Percentiles rank a stretch among this genome's conserved stretches.
phyloP scores from a whole-genome alignment of 1,140 invertebrate genomes.

The Orius laevigatus region DNA sequence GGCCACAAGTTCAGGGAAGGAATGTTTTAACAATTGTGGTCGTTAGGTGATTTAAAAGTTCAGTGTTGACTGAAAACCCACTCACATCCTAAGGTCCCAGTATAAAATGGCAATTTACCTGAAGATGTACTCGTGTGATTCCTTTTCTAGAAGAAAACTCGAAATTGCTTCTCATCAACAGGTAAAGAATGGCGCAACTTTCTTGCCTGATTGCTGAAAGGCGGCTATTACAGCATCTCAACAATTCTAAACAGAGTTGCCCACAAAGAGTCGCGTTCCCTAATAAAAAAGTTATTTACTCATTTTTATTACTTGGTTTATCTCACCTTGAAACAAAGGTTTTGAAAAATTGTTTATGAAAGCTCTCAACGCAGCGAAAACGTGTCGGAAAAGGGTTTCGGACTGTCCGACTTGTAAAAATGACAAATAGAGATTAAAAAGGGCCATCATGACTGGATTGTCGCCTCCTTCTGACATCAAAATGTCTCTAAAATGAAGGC shows the following conservation, averaged over 20 bases:
- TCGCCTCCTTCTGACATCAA: slow-evolving; percentile 49
- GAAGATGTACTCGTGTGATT: slow-evolving; percentile 69
- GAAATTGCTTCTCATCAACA: slow-evolving; percentile 85
- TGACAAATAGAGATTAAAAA: slow-evolving; percentile 68
- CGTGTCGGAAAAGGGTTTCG: slow-evolving; percentile 72
- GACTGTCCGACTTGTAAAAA: slow-evolving; percentile 80
- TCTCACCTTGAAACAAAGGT: slow-evolving; percentile 56
- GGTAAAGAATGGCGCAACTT: slow-evolving; percentile 75
- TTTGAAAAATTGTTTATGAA: slow-evolving; percentile 83
- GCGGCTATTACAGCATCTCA: slow-evolving; percentile 65
- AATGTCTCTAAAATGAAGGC: slow-evolving; percentile 57
- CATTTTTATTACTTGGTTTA: not conserved
- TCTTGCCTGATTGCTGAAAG: slow-evolving; percentile 66
- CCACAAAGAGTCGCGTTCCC: slow-evolving; percentile 71
- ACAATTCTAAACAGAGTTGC: slow-evolving; percentile 62
- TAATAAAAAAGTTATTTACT: slow-evolving; percentile 23
- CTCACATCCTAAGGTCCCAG: too few species aligned
- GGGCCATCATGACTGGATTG: slow-evolving; percentile 56
- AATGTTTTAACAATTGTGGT: too few species aligned
- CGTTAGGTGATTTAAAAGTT: too few species aligned
- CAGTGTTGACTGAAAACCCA: too few species aligned
- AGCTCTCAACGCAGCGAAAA: slow-evolving; percentile 75
- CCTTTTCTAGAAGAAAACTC: slow-evolving; percentile 68
- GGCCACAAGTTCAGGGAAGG: too few species aligned
- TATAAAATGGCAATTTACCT: too few species aligned